Evolutionary conservation across 1,140 invertebrate genomes (phyloP), one percentile per base, ranked within the genome.

Genomic region (Oedothorax gibbosus): DNA sequence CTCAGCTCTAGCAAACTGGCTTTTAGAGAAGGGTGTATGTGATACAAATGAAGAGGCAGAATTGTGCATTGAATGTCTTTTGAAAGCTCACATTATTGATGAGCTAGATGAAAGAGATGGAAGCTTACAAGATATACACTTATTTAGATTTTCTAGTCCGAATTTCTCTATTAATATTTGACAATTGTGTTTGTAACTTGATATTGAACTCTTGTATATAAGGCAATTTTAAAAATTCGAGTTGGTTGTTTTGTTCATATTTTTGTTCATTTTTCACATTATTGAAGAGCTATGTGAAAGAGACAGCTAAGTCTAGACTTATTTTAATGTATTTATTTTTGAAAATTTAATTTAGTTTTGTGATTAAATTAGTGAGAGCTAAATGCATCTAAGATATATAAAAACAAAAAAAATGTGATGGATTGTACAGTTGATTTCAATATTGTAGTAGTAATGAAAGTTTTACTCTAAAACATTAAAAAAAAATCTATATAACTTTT

Each of bases 61-160:
- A 0, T 92, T 91, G 54, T 98, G 97, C 90, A 96, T 95, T n/a
- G 92, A 93, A 35, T 93, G 95, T 88, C 91, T 99, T 8, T 90
- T 98, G 2, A 93, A 95, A 88, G 96, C 96, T 12, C 92, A 95
- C 81, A 93, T 98, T 7, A 92, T 98, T 21, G 91, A 93, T 75
- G 96, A 98, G 90, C 92, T 97, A 21, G 93, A 95, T 87, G 92
- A 94, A 75, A 93, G 94, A 12, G 94, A 96, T 89, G 94, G 96
- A 90, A 98, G 98, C 86, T 90, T 90, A 85, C 91, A 92, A 87
- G 88, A 90, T 86, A 88, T 90, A 8, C 90, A 91, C 81, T 91
- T 92, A 86, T 92, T 92, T 83, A 72, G 18, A 18, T 71, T 78
- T 60, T 21, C 64, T 53, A 62, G 60, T 49, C 15, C 12, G 9